Base-by-base conservation (phyloP, 2,888 invertebrate genomes). In the Caenorhabditis sp. region DNA sequence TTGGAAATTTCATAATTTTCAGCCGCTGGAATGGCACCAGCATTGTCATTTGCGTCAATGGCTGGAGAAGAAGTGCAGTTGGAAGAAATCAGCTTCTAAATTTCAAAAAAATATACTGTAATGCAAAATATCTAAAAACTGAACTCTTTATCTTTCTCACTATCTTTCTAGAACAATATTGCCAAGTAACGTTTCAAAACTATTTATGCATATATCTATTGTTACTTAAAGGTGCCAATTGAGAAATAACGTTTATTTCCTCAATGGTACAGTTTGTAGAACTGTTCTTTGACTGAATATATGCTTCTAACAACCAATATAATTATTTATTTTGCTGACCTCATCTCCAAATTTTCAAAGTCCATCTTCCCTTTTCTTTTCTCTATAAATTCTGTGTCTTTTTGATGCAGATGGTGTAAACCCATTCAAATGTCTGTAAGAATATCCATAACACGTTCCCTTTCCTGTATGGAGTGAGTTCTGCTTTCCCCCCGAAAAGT, bases 1-100 rank as follows among this genome's bases (percentile, higher is more conserved):
- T 9, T 32, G 9, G 9, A 35, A 3, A 32, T n/a, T 50, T 47
- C 6, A 28, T 13, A 1, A 55, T 2, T 67, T 70, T 37, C 56
- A 77, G 85, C 69, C 64, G 67, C 71, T 22, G 82, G 80, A n/a
- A 65, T 70, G 44, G 61, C 51, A 53, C 83, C 85, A 40, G 61
- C 82, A 18, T 60, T 88, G 65, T 78, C 89, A 58, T 89, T 89
- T 58, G 84, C 88, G 3, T 86, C 87, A 8, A 82, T 88, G 84
- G 85, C 79, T 68, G 88, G 88, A 47, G 86, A 87, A 6, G 83
- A 76, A 71, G 88, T 89, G 28, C 86, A 88, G 60, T 40, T 89
- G 68, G 88, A 88, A 26, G 79, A 83, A 53, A 84, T 88, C 70
- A 62, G 71, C 67, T 83, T 88, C 61, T 87, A 67, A 82, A 62